Evolutionary conservation across 2,113 vertebrate genomes (phyloP).

Genomic region (Turnix velox): DNA sequence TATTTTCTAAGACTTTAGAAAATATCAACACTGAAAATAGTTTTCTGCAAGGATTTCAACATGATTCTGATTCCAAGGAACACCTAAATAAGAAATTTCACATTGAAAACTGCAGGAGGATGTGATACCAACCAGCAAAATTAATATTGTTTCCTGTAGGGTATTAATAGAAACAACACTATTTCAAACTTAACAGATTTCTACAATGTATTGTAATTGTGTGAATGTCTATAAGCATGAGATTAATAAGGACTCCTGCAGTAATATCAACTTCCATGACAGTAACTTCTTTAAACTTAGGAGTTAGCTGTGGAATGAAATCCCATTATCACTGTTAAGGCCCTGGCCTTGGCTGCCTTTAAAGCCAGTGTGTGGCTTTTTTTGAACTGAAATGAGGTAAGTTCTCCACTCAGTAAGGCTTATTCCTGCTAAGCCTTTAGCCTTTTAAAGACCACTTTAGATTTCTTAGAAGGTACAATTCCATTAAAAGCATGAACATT

Average conservation of each 20-base stretch:
- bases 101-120: neutral
- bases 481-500: neutral
- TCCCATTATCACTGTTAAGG: neutral
- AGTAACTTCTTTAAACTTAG: neutral
- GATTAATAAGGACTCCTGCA: neutral
- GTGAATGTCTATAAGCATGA: neutral
- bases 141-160: fast-evolving
- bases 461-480: neutral
- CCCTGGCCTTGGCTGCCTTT: neutral
- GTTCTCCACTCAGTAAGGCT: neutral
- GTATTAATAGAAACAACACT: neutral
- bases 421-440: neutral
- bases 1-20: neutral
- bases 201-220: neutral
- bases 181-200: neutral
- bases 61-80: neutral
- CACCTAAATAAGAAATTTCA: neutral
- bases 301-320: neutral
- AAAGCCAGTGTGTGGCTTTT: neutral
- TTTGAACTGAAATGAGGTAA: neutral
- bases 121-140: neutral
- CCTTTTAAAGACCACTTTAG: constrained; percentile 1
- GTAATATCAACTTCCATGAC: neutral
- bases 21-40: neutral
- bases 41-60: neutral